Evolutionary conservation across 2,888 invertebrate genomes (phyloP), one percentile per base, ranked within the genome.

Genomic region (Trissolcus brochymenae): DNA sequence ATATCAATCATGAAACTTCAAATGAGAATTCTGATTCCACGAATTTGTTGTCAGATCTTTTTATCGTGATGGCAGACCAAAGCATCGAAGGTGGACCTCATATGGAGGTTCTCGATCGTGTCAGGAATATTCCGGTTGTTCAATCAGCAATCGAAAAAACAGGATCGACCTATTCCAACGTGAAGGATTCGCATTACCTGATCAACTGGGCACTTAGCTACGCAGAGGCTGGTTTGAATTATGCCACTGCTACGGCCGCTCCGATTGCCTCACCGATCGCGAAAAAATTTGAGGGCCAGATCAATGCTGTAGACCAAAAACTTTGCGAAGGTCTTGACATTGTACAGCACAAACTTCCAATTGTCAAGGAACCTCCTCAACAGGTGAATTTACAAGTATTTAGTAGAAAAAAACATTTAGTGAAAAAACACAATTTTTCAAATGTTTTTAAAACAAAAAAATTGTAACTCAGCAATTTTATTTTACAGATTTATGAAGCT

Each of bases 151-250:
- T 89, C 29, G 89, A 88, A 55, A 89, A 86, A 77, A 88, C 89
- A 0, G 87, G 84, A 60, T 85, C 87, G 2, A 89, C 88, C 1
- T 89, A 89, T 68, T 80, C 86, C 4, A 86, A 85, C 51, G 70
- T 89, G 2, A 89, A 92, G 88, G 91, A 91, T 71, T 91, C 90
- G 49, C 90, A 91, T 84, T 88, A 90, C 43, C 83, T 92, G 43
- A 88, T 92, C 25, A 90, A 91, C 79, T 92, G 91, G 91, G 91
- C 92, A 0, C 84, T 92, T 9, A 89, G 88, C 65, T 91, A 91
- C 14, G 92, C 92, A 1, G 92, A 92, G 85, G 90, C 88, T 65
- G 91, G 91, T 1, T 86, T 91, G 14, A 76, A 90, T 78, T 90
- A 90, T 79, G 92, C 91, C 0, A 90, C 91, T 0, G 90, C 91